These are phyloP conservation scores for Anaspis maculata DNA, from an alignment of 2,888 invertebrate species.

Conservation along the genomic window DNA sequence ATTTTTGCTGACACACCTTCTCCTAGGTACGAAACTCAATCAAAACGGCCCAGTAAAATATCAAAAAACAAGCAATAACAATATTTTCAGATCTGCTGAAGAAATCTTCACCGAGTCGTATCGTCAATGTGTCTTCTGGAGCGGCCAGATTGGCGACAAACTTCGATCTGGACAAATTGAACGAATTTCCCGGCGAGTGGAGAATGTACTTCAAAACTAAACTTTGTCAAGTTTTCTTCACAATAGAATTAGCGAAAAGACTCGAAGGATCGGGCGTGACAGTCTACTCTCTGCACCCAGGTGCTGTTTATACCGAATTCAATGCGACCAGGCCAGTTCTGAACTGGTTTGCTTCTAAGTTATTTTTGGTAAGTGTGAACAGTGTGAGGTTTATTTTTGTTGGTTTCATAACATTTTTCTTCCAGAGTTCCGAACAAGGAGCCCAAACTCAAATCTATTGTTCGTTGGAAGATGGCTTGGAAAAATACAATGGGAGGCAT, in stretches of 20 bases:
- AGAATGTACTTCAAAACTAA: constrained; percentile 21
- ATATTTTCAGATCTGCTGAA: constrained; percentile 41
- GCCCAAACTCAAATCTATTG: constrained; percentile 6
- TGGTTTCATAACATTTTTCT: background rate
- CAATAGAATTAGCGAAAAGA: constrained; percentile 21
- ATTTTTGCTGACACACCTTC: constrained; percentile 59
- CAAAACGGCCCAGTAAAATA: too few species aligned
- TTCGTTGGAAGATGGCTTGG: constrained; percentile 2
- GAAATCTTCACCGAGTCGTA: constrained; percentile 24
- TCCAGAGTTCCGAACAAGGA: constrained; percentile 4
- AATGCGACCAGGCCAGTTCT: too few species aligned
- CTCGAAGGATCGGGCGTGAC: constrained; percentile 21
- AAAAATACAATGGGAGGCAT: constrained; percentile 3
- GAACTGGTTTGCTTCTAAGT: background rate
- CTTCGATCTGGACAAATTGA: constrained; percentile 16
- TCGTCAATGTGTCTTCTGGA: constrained; percentile 27
- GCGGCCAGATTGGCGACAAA: constrained; percentile 14
- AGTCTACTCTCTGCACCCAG: constrained; percentile 27
- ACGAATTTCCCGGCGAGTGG: constrained; percentile 13
- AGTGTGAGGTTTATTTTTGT: too few species aligned
- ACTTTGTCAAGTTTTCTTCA: constrained; percentile 25
- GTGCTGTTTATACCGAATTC: constrained; percentile 15
- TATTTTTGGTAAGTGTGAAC: background rate
- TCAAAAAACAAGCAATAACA: background rate
- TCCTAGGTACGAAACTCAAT: constrained; percentile 43